phyloP scores from a whole-genome alignment of 1,140 invertebrate species.

The Matsumurasca onukii region DNA sequence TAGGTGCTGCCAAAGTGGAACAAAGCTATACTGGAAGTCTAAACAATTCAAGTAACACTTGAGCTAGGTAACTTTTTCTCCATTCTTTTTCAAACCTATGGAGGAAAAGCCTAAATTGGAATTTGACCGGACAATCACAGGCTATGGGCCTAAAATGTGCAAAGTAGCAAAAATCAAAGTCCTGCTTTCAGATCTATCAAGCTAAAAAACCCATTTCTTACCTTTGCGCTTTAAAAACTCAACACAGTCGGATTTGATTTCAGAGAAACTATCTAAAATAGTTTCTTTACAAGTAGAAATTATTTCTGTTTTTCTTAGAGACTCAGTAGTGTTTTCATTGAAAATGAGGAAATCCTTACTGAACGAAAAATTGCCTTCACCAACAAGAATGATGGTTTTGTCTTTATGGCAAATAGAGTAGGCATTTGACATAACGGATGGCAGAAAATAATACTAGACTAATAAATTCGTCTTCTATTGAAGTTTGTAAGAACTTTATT shows the following conservation, averaged over 20 bases:
- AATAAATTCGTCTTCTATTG: too few relatives aligned
- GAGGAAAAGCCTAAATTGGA: background rate
- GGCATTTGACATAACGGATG: too few relatives aligned
- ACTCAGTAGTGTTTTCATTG: background rate
- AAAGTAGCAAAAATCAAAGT: background rate
- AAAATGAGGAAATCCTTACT: slow-evolving; percentile 47
- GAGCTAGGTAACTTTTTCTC: background rate
- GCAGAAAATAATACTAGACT: too few relatives aligned
- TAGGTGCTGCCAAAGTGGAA: too few relatives aligned
- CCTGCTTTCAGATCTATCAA: background rate
- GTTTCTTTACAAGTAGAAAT: slow-evolving; percentile 47
- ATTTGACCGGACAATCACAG: background rate
- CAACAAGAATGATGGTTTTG: too few relatives aligned
- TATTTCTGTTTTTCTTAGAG: slow-evolving; percentile 31
- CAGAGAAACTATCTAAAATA: slow-evolving; percentile 30
- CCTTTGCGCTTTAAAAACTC: slow-evolving; percentile 45
- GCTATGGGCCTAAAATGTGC: background rate
- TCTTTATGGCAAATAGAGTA: too few relatives aligned
- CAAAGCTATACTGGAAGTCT: background rate
- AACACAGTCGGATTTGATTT: slow-evolving; percentile 45
- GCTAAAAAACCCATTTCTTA: slow-evolving; percentile 41
- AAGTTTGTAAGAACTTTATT: too few relatives aligned
- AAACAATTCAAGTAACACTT: background rate
- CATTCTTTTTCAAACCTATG: background rate
- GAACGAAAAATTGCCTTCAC: slow-evolving; percentile 63